phyloP scores from a whole-genome alignment of 2,888 invertebrate genomes.

The Carcina quercana region DNA sequence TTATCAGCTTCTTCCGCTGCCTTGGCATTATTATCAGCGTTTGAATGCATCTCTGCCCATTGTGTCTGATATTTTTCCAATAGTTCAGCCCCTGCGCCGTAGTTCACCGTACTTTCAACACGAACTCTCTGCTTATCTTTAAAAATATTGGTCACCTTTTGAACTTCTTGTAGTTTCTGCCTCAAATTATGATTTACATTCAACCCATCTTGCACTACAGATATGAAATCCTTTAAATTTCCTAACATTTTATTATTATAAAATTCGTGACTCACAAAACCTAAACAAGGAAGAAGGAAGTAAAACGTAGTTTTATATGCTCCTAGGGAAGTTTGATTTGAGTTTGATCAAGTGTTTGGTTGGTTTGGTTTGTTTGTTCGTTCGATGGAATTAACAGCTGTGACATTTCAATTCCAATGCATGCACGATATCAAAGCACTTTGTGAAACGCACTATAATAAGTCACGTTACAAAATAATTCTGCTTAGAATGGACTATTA shows the following conservation, averaged over 20 bases:
- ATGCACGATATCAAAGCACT: too few species aligned
- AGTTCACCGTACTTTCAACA: constrained; percentile 53
- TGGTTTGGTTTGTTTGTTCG: too few species aligned
- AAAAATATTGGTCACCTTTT: constrained; percentile 57
- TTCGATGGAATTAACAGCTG: too few species aligned
- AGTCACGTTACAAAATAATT: too few species aligned
- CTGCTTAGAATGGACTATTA: too few species aligned
- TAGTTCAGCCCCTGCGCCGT: constrained; percentile 79
- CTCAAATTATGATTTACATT: constrained; percentile 53
- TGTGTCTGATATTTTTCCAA: constrained; percentile 81
- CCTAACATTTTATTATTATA: constrained; percentile 48
- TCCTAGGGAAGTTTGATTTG: too few species aligned
- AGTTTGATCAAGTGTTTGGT: too few species aligned
- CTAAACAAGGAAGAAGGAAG: too few species aligned
- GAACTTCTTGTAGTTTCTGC: constrained; percentile 61
- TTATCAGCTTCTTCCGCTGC: constrained; percentile 71
- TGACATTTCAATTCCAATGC: too few species aligned
- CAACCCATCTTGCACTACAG: constrained; percentile 63
- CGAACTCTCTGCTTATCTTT: constrained; percentile 50
- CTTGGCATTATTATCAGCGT: constrained; percentile 80
- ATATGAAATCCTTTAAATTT: constrained; percentile 63
- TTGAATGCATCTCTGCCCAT: constrained; percentile 81
- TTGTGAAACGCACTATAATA: too few species aligned
- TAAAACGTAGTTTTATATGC: too few species aligned
- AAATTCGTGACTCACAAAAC: neutral